Base-by-base conservation (phyloP, 2,113 vertebrate species). In the Neotoma lepida region DNA sequence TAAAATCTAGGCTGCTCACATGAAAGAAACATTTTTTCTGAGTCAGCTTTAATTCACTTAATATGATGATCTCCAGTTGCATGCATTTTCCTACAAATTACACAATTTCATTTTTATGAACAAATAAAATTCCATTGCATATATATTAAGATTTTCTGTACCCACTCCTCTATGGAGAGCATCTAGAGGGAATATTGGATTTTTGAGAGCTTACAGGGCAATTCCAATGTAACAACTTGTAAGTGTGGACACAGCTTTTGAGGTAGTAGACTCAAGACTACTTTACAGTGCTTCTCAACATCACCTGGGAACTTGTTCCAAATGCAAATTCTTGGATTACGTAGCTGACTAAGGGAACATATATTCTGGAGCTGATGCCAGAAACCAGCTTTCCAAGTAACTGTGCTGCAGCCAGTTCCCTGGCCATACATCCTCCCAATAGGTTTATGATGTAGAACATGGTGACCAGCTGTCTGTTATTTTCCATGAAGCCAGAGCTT, bases 381-480 rank as follows among this genome's bases (percentile, higher is more conserved):
- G 80, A 68, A 84, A 74, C 63, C 77, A 88, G 93, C 81, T 94
- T 89, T 86, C 93, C 85, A 86, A 93, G 85, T 51, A 28, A 35
- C 51, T 91, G 51, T 35, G 71, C 22, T 68, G 41, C 26, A 86
- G 70, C 61, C 87, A 82, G 91, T 41, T 2, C 33, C 33, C 92
- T 46, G 80, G 94, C 81, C 77, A 85, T 51, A 13, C 49, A 35
- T 97, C 86, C 80, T 93, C 78, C 70, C 94, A 95, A 70, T 92
- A 96, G 68, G 94, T 95, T 96, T 95, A 94, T 84, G 89, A 46
- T 96, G 93, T 96, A 76, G 51, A 95, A 91, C 84, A 12, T 94
- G 85, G 81, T 94, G 74, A 96, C 93, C 95, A 97, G 94, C 96
- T 97, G 94, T 96, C 85, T 90, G 89, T 89, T 95, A 78, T 95